A percentile compares a stretch with the other conserved stretches of the same genome.
These are phyloP conservation scores for Eptesicus fuscus DNA, from an alignment of 2,113 vertebrate species.

Conservation along the genomic window DNA sequence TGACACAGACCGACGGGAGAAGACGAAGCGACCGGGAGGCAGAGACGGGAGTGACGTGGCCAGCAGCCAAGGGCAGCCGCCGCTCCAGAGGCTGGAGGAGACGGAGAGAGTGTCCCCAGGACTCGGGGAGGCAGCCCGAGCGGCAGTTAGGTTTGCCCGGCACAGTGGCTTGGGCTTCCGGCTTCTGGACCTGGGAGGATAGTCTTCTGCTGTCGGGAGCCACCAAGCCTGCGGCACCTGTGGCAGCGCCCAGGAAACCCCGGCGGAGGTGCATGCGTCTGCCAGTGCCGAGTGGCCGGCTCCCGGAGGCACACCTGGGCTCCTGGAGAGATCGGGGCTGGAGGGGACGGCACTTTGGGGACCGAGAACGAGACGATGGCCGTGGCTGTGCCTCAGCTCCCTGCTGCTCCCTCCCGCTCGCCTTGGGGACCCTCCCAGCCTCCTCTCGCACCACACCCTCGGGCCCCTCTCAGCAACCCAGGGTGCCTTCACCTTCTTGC, in stretches of 20 bases:
- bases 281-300: no score
- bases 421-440: fast-evolving
- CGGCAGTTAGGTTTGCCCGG: no score
- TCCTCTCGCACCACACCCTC: no score
- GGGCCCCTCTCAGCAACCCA: neutral
- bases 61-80: no score
- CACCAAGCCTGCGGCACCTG: neutral
- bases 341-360: fast-evolving
- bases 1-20: neutral
- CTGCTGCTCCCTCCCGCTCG: neutral
- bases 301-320: no score
- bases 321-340: neutral
- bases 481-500: neutral
- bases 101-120: neutral
- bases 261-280: no score
- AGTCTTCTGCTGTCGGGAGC: neutral
- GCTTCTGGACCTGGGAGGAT: neutral
- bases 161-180: neutral
- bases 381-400: fast-evolving
- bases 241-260: neutral
- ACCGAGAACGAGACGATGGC: fast-evolving
- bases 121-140: neutral
- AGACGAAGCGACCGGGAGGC: fast-evolving
- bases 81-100: neutral
- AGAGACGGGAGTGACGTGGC: neutral